A percentile compares a stretch with the other conserved stretches of the same genome.
phyloP scores from a whole-genome alignment of 1,140 invertebrate genomes.

The Phocides pigmalion region DNA sequence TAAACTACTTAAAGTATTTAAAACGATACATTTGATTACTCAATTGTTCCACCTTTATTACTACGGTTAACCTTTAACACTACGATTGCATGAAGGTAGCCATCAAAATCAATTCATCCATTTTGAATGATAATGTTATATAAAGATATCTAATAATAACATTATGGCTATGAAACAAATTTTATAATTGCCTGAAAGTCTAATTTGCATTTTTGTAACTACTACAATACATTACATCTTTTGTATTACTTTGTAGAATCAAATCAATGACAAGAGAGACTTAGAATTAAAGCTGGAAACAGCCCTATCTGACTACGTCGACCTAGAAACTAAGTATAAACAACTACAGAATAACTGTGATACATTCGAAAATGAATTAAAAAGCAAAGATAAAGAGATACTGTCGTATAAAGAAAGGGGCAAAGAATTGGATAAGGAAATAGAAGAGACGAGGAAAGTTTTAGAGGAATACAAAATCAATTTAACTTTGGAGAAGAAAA shows the following conservation, averaged over 20 bases:
- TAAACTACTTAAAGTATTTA: too few relatives aligned
- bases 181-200: too few relatives aligned
- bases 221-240: too few relatives aligned
- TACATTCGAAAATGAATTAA: conserved; percentile 56
- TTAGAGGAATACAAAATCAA: conserved; percentile 66
- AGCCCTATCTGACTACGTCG: conserved; percentile 70
- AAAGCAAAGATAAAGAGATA: conserved; percentile 62
- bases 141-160: too few relatives aligned
- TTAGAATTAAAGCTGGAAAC: conserved; percentile 71
- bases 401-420: conserved; percentile 66
- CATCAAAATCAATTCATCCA: too few relatives aligned
- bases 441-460: conserved; percentile 55
- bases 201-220: too few relatives aligned
- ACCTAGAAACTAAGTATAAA: conserved; percentile 75
- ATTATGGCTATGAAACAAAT: too few relatives aligned
- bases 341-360: conserved; percentile 60
- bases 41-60: too few relatives aligned
- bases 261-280: conserved; percentile 58
- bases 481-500: conserved; percentile 60
- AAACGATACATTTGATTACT: too few relatives aligned
- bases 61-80: too few relatives aligned
- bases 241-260: conserved; percentile 44
- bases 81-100: too few relatives aligned
- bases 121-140: too few relatives aligned
- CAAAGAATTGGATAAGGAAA: conserved; percentile 64